Evolutionary conservation across 2,888 invertebrate genomes (phyloP).

Genomic region (Caenorhabditis afra): DNA sequence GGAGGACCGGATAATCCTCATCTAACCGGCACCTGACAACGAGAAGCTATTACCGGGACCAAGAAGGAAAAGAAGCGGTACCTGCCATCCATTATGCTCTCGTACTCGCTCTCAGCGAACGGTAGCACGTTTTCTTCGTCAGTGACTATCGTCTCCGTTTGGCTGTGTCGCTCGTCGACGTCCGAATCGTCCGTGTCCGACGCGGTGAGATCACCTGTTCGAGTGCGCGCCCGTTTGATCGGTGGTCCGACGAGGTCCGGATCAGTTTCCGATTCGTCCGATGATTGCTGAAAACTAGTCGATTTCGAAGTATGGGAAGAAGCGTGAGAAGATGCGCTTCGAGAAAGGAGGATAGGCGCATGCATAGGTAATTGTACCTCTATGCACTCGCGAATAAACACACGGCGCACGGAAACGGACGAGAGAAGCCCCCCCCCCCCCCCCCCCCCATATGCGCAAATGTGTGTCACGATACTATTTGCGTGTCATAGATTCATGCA

Average conservation of each 20-base stretch:
- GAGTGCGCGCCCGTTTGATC: conserved; percentile 58
- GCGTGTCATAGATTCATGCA: conserved; percentile 61
- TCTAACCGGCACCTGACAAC: conserved; percentile 33
- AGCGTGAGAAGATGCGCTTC: conserved; percentile 42
- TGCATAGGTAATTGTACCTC: conserved; percentile 56
- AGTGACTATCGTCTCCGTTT: conserved; percentile 40
- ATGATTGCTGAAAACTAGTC: conserved; percentile 50
- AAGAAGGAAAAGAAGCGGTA: conserved; percentile 19
- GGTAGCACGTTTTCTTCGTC: conserved; percentile 66
- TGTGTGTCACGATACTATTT: conserved; percentile 61
- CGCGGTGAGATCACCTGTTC: conserved; percentile 31
- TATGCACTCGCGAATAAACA: conserved; percentile 51
- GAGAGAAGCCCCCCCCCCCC: conserved; percentile 19
- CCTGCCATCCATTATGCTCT: conserved; percentile 69
- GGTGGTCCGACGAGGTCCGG: conserved; percentile 66
- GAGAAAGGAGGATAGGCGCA: conserved; percentile 14
- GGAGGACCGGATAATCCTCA: conserved; percentile 26
- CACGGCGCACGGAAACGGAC: conserved; percentile 15
- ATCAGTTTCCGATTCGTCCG: conserved; percentile 67
- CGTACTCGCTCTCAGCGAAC: conserved; percentile 70
- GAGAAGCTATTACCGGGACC: conserved; percentile 18
- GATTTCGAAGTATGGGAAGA: background rate
- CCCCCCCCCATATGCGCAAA: conserved; percentile 52
- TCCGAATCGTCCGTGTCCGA: conserved; percentile 44
- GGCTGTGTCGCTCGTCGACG: conserved; percentile 44